These are phyloP conservation scores for Fragum fragum DNA, from an alignment of 2,888 invertebrate species.

Conservation along the genomic window DNA sequence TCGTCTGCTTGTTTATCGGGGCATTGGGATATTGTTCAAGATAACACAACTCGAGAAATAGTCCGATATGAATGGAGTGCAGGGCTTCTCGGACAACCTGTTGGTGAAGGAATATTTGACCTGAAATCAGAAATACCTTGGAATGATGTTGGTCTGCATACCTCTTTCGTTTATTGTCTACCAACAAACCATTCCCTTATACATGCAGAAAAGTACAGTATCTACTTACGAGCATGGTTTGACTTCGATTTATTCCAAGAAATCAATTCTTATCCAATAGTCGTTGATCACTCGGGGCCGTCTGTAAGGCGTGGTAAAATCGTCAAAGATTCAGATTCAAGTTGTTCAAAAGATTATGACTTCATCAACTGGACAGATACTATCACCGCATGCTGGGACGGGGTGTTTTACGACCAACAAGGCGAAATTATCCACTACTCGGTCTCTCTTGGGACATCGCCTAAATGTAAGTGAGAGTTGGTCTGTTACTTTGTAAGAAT, in stretches of 20 bases:
- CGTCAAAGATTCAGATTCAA: conserved; percentile 55
- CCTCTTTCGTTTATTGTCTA: conserved; percentile 50
- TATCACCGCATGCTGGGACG: conserved; percentile 67
- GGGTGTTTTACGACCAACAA: conserved; percentile 64
- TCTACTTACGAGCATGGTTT: conserved; percentile 67
- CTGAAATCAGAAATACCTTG: conserved; percentile 46
- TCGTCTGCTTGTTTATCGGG: conserved; percentile 46
- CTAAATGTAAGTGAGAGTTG: conserved; percentile 57
- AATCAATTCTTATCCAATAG: conserved; percentile 53
- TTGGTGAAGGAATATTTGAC: conserved; percentile 61
- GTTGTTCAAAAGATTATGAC: conserved; percentile 64
- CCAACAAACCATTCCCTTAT: conserved; percentile 29
- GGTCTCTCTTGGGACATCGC: conserved; percentile 58
- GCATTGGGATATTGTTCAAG: not conserved
- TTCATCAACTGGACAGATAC: conserved; percentile 53
- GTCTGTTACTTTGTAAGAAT: no score
- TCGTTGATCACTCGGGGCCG: conserved; percentile 68
- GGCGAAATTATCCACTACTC: conserved; percentile 50
- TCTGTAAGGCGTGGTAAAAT: conserved; percentile 44
- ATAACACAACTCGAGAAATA: not conserved
- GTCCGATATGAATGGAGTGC: conserved; percentile 66
- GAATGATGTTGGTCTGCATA: conserved; percentile 54
- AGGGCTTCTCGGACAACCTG: conserved; percentile 36
- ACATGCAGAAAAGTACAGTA: conserved; percentile 48
- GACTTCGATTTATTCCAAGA: conserved; percentile 35